These are phyloP conservation scores for Apteryx owenii DNA, from an alignment of 2,113 vertebrate genomes.

Conservation along the genomic window DNA sequence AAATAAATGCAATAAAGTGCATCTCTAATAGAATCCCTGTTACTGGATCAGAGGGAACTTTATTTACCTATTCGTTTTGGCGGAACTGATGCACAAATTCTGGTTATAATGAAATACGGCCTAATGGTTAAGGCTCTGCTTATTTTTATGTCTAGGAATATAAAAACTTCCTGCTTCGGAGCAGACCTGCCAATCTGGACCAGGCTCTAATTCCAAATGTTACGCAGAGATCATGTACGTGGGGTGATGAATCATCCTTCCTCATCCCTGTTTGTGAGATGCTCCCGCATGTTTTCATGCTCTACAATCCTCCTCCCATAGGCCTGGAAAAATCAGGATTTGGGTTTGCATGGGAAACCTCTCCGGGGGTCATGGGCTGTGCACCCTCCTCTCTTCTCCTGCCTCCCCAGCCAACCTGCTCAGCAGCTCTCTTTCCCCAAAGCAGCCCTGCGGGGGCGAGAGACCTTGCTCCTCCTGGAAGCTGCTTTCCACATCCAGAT, in stretches of 20 bases:
- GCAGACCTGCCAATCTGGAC: background rate
- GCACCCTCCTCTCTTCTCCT: background rate
- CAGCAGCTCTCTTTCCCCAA: background rate
- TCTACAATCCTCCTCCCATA: background rate
- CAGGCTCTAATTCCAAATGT: background rate
- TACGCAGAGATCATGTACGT: background rate
- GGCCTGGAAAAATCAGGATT: background rate
- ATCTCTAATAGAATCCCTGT: background rate
- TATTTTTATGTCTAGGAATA: background rate
- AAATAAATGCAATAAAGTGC: background rate
- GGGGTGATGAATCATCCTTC: background rate
- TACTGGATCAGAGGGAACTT: background rate
- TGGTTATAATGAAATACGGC: background rate
- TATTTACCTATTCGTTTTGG: background rate
- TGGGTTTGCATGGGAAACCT: background rate
- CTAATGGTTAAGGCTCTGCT: background rate
- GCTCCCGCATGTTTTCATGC: background rate
- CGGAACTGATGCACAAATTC: background rate
- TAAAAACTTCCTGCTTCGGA: background rate
- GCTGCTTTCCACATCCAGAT: background rate
- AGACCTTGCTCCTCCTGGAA: background rate
- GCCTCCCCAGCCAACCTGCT: background rate
- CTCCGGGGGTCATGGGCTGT: background rate
- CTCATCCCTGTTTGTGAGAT: background rate
- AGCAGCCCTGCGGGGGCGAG: background rate